Conservation (phyloP, 2,888 invertebrate genomes). For the Polia nebulosa region DNA sequence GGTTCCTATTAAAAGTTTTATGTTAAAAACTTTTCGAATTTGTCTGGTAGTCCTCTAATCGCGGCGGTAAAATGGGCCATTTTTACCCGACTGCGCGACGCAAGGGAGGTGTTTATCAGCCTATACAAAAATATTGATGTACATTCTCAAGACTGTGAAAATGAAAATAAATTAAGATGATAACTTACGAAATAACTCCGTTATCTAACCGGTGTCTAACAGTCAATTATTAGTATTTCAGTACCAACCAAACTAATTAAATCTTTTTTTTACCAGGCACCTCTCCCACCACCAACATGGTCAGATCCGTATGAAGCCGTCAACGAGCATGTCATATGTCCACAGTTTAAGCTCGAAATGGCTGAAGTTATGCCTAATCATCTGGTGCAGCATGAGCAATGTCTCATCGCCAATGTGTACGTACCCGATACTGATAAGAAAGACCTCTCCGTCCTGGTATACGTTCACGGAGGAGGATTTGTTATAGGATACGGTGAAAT, state of each 20-base stretch:
- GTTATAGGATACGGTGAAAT: constrained; percentile 35
- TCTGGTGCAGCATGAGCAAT: constrained; percentile 63
- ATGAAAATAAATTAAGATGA: background rate
- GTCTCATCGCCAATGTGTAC: constrained; percentile 69
- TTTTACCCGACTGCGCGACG: too few species aligned
- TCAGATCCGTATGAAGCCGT: constrained; percentile 42
- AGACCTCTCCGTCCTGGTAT: constrained; percentile 60
- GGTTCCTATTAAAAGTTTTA: too few species aligned
- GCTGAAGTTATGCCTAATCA: constrained; percentile 5
- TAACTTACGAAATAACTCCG: background rate
- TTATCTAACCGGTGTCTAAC: too few species aligned
- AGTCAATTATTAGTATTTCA: too few species aligned
- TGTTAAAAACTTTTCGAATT: too few species aligned
- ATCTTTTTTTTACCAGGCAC: constrained; percentile 17
- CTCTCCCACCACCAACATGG: constrained; percentile 49
- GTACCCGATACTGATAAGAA: constrained; percentile 66
- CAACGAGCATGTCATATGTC: constrained; percentile 41
- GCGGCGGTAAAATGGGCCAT: too few species aligned
- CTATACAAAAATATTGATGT: too few species aligned
- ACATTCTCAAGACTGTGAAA: background rate
- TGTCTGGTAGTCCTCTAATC: too few species aligned
- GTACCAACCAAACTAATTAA: background rate
- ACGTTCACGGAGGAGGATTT: constrained; percentile 73
- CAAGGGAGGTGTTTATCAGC: too few species aligned
- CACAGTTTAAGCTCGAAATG: constrained; percentile 28